Percentiles rank a stretch among this genome's conserved stretches.
Evolutionary conservation across 2,888 invertebrate species (phyloP).

Genomic region (Neoscelio sp.): DNA sequence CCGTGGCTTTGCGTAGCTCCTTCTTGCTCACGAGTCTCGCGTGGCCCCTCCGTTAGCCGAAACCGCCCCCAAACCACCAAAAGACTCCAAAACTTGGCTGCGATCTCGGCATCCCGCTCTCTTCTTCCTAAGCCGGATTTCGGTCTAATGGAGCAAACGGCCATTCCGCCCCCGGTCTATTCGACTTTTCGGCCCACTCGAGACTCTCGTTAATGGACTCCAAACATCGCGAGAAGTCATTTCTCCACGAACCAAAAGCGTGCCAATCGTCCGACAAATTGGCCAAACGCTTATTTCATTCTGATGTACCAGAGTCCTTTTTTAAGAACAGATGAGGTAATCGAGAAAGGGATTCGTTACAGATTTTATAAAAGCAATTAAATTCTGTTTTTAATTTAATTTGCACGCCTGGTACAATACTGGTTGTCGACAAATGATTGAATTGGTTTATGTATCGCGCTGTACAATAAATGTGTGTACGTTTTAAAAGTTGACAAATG

Average conservation of each 20-base stretch:
- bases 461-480: too few species aligned
- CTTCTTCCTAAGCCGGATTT: constrained; percentile 75
- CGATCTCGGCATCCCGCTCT: constrained; percentile 44
- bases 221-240: constrained; percentile 64
- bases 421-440: too few species aligned
- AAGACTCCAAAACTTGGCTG: constrained; percentile 65
- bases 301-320: too few species aligned
- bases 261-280: constrained; percentile 42
- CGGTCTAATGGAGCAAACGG: constrained; percentile 77
- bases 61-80: constrained; percentile 28
- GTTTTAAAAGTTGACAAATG: too few species aligned
- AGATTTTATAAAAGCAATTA: too few species aligned
- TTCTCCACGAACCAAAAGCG: constrained; percentile 42
- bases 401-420: too few species aligned
- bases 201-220: constrained; percentile 72
- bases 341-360: too few species aligned
- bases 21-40: constrained; percentile 58
- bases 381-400: too few species aligned
- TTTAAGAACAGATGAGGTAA: too few species aligned
- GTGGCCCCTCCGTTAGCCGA: constrained; percentile 41
- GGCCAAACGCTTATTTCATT: too few species aligned
- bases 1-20: constrained; percentile 38
- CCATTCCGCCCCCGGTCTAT: constrained; percentile 69
- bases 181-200: constrained; percentile 71
- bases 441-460: too few species aligned